A percentile compares a stretch with the other conserved stretches of the same genome.
These are phyloP conservation scores for Hyppa rectilinea DNA, from an alignment of 2,888 invertebrate genomes.

Conservation along the genomic window DNA sequence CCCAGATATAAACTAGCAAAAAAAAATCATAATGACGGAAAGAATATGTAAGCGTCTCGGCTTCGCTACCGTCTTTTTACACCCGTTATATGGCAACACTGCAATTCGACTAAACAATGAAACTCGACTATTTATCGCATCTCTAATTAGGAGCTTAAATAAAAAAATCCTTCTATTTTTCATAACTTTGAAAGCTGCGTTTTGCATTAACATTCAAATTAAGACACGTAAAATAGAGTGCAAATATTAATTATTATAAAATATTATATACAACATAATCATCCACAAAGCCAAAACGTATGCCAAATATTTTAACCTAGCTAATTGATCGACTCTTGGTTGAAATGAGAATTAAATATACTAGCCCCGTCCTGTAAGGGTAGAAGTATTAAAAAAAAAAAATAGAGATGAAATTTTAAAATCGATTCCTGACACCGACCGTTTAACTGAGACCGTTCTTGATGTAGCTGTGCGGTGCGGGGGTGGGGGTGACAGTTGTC, in stretches of 20 bases:
- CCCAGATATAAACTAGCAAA: no score
- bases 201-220: constrained; percentile 8
- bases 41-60: no score
- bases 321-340: constrained; percentile 52
- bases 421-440: no score
- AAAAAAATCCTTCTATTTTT: background rate
- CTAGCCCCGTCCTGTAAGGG: background rate
- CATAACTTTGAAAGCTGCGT: constrained; percentile 19
- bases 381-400: constrained; percentile 21
- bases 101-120: constrained; percentile 17
- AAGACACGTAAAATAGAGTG: constrained; percentile 38
- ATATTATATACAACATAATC: constrained; percentile 38
- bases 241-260: constrained; percentile 39
- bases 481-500: no score
- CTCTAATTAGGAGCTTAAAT: constrained; percentile 10
- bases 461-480: no score
- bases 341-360: constrained; percentile 31
- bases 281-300: constrained; percentile 79
- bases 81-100: background rate
- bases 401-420: background rate
- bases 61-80: background rate
- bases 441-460: no score
- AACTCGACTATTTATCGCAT: constrained; percentile 39
- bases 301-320: constrained; percentile 83
- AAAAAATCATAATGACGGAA: background rate